Percentiles rank a stretch among this genome's conserved stretches.
Conservation (phyloP, 2,888 invertebrate genomes). For the Eristalis tenax region DNA sequence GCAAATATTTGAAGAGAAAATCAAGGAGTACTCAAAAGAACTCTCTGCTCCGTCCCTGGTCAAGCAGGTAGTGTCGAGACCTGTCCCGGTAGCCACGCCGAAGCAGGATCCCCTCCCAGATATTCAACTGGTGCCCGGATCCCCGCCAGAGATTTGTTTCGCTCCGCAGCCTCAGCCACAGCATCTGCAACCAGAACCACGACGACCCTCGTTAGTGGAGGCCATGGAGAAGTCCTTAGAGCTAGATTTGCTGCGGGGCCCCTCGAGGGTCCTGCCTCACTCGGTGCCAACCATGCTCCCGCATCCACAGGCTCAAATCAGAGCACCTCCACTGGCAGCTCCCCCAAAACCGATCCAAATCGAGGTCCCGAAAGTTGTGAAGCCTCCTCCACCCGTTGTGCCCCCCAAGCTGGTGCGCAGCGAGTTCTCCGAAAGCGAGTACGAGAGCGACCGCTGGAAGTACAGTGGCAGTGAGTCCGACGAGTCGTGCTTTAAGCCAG, state of each 20-base stretch:
- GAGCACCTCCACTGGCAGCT: conserved; percentile 78
- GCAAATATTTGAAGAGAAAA: conserved; percentile 75
- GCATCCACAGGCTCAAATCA: conserved; percentile 75
- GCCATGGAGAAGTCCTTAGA: conserved; percentile 83
- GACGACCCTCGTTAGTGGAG: conserved; percentile 84
- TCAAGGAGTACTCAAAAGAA: conserved; percentile 75
- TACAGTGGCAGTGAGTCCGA: conserved; percentile 86
- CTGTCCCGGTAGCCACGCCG: conserved; percentile 75
- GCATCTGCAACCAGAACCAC: conserved; percentile 75
- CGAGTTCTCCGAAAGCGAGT: conserved; percentile 85
- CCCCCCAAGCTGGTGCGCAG: conserved; percentile 84
- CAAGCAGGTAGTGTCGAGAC: conserved; percentile 77
- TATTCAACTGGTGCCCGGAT: conserved; percentile 85
- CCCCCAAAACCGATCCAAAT: conserved; percentile 82
- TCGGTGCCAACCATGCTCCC: conserved; percentile 83
- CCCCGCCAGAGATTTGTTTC: conserved; percentile 86
- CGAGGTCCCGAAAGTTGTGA: conserved; percentile 83
- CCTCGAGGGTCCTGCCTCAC: conserved; percentile 83
- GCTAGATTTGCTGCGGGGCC: conserved; percentile 82
- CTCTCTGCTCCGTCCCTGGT: conserved; percentile 82
- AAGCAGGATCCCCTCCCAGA: conserved; percentile 81
- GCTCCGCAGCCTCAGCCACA: conserved; percentile 82
- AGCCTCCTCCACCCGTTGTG: conserved; percentile 83
- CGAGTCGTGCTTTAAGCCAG: conserved; percentile 83
- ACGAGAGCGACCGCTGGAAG: conserved; percentile 87